Evolutionary conservation across 2,888 invertebrate genomes (phyloP).

Genomic region (Acanthacorydalis orientalis): DNA sequence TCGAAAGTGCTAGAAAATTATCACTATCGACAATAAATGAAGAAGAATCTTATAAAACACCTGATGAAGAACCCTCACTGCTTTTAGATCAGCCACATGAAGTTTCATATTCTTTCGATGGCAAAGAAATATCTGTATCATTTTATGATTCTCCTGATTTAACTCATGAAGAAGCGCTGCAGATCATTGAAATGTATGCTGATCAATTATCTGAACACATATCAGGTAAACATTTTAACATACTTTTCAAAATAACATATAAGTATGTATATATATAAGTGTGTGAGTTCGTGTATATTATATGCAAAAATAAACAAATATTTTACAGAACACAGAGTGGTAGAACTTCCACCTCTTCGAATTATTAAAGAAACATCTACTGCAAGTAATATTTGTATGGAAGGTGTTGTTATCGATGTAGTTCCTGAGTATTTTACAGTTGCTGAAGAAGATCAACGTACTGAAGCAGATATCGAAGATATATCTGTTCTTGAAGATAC

Average conservation of each 20-base stretch:
- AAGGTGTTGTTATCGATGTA: conserved; percentile 81
- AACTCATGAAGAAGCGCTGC: conserved; percentile 79
- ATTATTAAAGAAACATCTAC: conserved; percentile 82
- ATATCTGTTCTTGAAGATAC: conserved; percentile 9
- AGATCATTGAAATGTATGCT: conserved; percentile 88
- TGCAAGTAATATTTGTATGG: conserved; percentile 75
- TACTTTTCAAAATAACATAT: not conserved
- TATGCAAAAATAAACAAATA: not conserved
- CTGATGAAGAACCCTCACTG: conserved; percentile 26
- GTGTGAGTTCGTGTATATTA: too few relatives aligned
- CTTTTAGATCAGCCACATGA: conserved; percentile 71
- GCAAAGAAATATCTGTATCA: conserved; percentile 81
- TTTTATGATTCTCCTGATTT: conserved; percentile 84
- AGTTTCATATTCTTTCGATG: conserved; percentile 80
- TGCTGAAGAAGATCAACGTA: conserved; percentile 66
- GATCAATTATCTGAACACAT: conserved; percentile 83
- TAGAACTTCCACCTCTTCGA: conserved; percentile 71
- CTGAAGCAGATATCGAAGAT: conserved; percentile 76
- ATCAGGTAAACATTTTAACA: conserved; percentile 27
- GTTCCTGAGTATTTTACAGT: conserved; percentile 67
- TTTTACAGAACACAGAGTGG: conserved; percentile 57
- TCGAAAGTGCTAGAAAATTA: conserved; percentile 36
- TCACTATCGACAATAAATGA: conserved; percentile 83
- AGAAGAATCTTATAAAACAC: conserved; percentile 43
- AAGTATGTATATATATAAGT: not conserved